phyloP scores from a whole-genome alignment of 2,797 vertebrate species.

The Catharus ustulatus region DNA sequence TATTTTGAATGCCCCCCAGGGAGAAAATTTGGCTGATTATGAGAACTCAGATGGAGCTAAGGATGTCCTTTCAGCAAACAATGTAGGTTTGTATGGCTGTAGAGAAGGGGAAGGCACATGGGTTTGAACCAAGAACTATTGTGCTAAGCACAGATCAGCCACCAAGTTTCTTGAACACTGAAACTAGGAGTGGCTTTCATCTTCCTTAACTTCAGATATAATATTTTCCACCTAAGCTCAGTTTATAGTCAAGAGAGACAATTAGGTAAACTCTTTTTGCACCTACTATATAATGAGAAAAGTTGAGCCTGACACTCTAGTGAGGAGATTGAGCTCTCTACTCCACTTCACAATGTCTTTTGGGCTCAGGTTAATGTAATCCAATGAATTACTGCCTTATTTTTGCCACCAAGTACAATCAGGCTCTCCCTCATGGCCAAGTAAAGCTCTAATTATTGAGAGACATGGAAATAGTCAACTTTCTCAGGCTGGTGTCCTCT shows the following conservation, averaged over 20 bases:
- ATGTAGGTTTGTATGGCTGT: neutral
- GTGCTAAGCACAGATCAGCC: neutral
- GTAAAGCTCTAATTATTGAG: neutral
- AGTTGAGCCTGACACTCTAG: neutral
- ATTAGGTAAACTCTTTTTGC: neutral
- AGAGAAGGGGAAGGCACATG: neutral
- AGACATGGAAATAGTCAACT: neutral
- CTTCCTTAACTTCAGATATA: neutral
- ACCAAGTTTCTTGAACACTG: neutral
- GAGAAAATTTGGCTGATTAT: neutral
- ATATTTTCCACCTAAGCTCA: neutral
- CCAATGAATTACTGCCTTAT: neutral
- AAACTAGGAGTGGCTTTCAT: neutral
- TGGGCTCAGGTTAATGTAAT: neutral
- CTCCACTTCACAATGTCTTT: neutral
- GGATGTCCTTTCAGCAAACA: neutral
- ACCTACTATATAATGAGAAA: neutral
- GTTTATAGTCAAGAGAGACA: neutral
- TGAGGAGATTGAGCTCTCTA: neutral
- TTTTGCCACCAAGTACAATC: neutral
- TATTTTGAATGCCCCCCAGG: neutral
- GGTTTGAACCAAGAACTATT: neutral
- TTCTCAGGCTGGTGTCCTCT: neutral
- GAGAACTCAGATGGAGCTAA: neutral
- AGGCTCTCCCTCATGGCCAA: neutral